These are phyloP conservation scores for Gymnocephalus cernua DNA, from an alignment of 2,113 vertebrate species.

Conservation along the genomic window DNA sequence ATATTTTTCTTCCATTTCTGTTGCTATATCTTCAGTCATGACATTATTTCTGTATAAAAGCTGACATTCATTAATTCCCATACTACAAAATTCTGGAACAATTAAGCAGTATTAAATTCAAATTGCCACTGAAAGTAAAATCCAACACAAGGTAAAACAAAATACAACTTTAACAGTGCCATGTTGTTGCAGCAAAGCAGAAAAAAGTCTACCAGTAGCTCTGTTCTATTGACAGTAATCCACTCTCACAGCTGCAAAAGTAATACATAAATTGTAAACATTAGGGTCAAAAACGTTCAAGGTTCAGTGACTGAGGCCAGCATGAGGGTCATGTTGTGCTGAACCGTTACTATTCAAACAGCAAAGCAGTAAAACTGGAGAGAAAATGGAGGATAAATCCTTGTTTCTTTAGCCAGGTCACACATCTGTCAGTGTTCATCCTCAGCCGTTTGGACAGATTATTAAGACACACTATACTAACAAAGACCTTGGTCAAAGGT, in stretches of 20 bases:
- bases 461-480: conserved; percentile 40
- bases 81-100: not conserved
- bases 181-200: conserved; percentile 7
- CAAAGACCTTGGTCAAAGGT: conserved; percentile 85
- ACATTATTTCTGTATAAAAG: conserved; percentile 22
- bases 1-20: not conserved
- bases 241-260: not conserved
- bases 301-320: conserved; percentile 1
- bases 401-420: not conserved
- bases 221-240: not conserved
- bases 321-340: not conserved
- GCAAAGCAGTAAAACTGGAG: not conserved
- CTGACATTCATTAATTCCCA: not conserved
- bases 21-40: not conserved
- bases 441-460: not conserved
- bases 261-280: not conserved
- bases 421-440: conserved; percentile 3
- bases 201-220: not conserved
- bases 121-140: not conserved
- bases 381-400: not conserved
- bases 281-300: not conserved
- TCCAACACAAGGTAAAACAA: not conserved
- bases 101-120: not conserved
- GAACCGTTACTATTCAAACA: not conserved
- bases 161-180: not conserved